Evolutionary conservation across 2,113 vertebrate genomes (phyloP).

Genomic region (Muscicapa adusta): DNA sequence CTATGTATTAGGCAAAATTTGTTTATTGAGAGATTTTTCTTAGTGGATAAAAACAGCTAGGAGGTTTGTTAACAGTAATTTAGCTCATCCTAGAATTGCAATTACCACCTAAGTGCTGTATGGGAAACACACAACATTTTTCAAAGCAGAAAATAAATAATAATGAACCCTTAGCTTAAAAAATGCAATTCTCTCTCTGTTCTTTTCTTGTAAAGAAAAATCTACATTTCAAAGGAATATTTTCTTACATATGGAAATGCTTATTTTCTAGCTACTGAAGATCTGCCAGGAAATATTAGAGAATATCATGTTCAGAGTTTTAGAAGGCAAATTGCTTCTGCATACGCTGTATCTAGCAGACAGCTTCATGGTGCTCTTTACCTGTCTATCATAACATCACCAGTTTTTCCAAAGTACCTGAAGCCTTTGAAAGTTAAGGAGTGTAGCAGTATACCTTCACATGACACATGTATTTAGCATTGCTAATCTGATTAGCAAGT

Average conservation of each 20-base stretch:
- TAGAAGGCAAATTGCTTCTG: slow-evolving; percentile 66
- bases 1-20: background rate
- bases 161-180: slow-evolving; percentile 29
- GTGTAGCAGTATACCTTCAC: background rate
- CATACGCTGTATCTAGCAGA: slow-evolving; percentile 15
- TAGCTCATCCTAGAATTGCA: slow-evolving; percentile 21
- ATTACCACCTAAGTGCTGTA: slow-evolving; percentile 16
- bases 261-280: slow-evolving; percentile 56
- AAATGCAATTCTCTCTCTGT: slow-evolving; percentile 7
- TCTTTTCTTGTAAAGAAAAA: slow-evolving; percentile 46
- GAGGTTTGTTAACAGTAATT: slow-evolving; percentile 5
- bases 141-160: slow-evolving; percentile 53
- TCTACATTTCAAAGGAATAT: slow-evolving; percentile 64
- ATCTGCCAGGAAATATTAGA: slow-evolving; percentile 53
- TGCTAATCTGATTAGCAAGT: slow-evolving; percentile 43
- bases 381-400: slow-evolving; percentile 44
- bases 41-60: background rate
- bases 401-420: slow-evolving; percentile 36
- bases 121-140: slow-evolving; percentile 40
- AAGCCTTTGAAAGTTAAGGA: slow-evolving; percentile 44
- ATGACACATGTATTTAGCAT: slow-evolving; percentile 40
- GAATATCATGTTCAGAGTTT: slow-evolving; percentile 49
- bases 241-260: slow-evolving; percentile 63
- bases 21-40: slow-evolving; percentile 21
- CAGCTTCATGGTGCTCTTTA: slow-evolving; percentile 48